Base-by-base conservation (phyloP, 1,140 invertebrate genomes). In the Dendrolimus kikuchii region DNA sequence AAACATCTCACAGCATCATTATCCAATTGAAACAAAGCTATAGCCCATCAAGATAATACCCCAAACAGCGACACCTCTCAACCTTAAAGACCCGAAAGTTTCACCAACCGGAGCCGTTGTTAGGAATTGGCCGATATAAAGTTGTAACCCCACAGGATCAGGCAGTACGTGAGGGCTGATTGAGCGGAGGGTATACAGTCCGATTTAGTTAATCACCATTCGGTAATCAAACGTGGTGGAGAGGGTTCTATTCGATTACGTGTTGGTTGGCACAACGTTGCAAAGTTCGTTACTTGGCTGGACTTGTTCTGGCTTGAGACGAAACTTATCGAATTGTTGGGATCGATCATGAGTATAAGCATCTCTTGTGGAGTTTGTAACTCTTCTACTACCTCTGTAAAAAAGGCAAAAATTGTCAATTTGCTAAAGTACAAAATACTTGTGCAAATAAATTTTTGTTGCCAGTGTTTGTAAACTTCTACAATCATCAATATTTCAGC, bases 181-280 rank as follows among this genome's bases (percentile, higher is more conserved):
- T 62, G 58, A 61, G 49, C 49, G 41, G 58, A 62, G 59, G 59
- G 64, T 65, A 55, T 70, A 64, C 68, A 48, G 53, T 54, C 49
- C 65, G 59, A 73, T 70, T 73, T 70, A 58, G 56, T 73, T 73
- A 73, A 73, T 70, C 70, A 68, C 65, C 52, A 53, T 42, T 55
- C 54, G 55, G 67, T 51, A 64, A 70, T 64, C 59, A 66, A 62
- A 61, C 59, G 64, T 51, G 51, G 48, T 50, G n/a, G n/a, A 42
- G 59, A 5, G 10, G 48, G 42, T 38, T 51, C 9, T 7, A 51
- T n/a, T 51, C 49, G 49, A 51, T 51, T 51, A 51, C 39, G 40
- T 36, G 49, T 23, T 10, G 49, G 49, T 23, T 23, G 23, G 23
- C 23, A 23, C 23, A 23, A 23, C 23, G 23, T 23, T 23, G 23